A percentile compares a stretch with the other conserved stretches of the same genome.
These are phyloP conservation scores for Bombyx mandarina DNA, from an alignment of 1,140 invertebrate species.

Conservation along the genomic window DNA sequence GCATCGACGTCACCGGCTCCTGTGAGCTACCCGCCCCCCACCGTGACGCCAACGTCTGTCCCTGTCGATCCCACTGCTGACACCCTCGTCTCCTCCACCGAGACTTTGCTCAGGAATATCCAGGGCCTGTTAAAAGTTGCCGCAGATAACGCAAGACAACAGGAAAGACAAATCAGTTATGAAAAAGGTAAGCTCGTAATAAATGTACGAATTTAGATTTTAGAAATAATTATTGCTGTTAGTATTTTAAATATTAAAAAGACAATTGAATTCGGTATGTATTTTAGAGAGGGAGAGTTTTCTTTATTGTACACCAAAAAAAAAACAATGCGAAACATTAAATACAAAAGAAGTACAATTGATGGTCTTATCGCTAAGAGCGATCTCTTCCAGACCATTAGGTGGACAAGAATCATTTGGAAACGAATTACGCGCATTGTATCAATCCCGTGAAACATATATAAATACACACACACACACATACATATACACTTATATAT, in stretches of 20 bases:
- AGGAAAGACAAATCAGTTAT: constrained; percentile 94
- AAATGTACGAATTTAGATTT: too few species aligned
- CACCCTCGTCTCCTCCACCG: constrained; percentile 81
- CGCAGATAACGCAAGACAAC: constrained; percentile 94
- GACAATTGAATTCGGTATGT: background rate
- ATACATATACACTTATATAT: too few species aligned
- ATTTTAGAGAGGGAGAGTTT: too few species aligned
- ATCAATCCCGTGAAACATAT: too few species aligned
- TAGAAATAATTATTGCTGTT: background rate
- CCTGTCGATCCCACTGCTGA: constrained; percentile 73
- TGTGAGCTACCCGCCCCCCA: constrained; percentile 55
- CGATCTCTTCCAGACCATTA: too few species aligned
- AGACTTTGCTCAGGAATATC: constrained; percentile 94
- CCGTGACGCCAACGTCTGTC: constrained; percentile 48
- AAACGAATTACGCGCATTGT: too few species aligned
- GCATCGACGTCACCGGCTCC: constrained; percentile 52
- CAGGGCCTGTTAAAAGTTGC: constrained; percentile 95
- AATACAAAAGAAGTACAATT: too few species aligned
- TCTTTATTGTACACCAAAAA: too few species aligned
- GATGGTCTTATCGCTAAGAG: too few species aligned
- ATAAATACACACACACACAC: too few species aligned
- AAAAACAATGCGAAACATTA: too few species aligned
- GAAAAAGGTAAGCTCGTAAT: constrained; percentile 86
- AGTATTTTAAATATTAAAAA: constrained; percentile 37
- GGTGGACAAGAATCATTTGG: too few species aligned